phyloP scores from a whole-genome alignment of 2,888 invertebrate genomes.

The Rhagium mordax region DNA sequence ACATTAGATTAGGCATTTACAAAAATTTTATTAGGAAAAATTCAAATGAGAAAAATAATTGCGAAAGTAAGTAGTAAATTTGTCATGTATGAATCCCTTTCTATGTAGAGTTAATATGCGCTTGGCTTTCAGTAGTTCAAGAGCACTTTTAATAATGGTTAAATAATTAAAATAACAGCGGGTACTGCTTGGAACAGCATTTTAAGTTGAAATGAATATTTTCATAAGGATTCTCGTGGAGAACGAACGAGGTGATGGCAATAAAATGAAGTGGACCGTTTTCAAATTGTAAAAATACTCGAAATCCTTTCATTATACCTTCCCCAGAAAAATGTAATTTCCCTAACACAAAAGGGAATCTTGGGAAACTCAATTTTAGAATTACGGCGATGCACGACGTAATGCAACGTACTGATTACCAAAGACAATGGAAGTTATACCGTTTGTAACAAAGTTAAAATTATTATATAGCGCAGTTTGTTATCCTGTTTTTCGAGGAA shows the following conservation, averaged over 20 bases:
- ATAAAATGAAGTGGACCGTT: conserved; percentile 1
- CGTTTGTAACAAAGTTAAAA: conserved; percentile 18
- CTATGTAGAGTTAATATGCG: background rate
- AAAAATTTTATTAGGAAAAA: no score
- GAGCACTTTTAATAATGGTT: background rate
- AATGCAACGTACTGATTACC: conserved; percentile 8
- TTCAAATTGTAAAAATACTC: conserved; percentile 1
- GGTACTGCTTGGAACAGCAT: background rate
- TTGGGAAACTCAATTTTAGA: conserved; percentile 9
- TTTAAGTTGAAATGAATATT: conserved; percentile 7
- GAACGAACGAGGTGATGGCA: background rate
- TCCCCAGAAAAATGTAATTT: conserved; percentile 4
- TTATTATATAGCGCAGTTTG: conserved; percentile 26
- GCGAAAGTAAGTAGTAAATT: no score
- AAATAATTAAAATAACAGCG: conserved; percentile 20
- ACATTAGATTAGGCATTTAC: no score
- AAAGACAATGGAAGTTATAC: conserved; percentile 16
- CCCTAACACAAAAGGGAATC: background rate
- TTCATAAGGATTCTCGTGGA: background rate
- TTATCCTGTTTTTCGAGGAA: conserved; percentile 22
- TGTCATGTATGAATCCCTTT: background rate
- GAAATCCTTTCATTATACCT: background rate
- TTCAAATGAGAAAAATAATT: no score
- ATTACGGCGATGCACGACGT: conserved; percentile 8
- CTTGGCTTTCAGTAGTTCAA: background rate